These are phyloP conservation scores for Tipula vernalis DNA, from an alignment of 2,888 invertebrate genomes.

Conservation along the genomic window DNA sequence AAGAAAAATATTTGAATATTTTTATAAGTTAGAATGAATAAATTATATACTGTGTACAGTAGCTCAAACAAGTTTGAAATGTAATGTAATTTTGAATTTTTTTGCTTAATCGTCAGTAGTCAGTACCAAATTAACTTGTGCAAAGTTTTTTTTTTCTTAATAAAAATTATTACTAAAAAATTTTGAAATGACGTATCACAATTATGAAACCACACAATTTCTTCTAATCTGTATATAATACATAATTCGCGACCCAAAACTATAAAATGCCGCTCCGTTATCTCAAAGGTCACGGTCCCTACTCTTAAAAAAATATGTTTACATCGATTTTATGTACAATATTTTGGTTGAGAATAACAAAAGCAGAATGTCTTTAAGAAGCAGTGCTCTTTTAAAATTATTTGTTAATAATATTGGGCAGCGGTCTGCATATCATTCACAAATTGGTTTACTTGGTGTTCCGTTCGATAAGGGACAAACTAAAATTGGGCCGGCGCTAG, in stretches of 20 bases:
- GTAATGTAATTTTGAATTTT: too few species aligned
- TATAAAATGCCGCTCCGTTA: neutral
- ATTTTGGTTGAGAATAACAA: neutral
- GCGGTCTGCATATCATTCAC: neutral
- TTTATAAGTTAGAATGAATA: neutral
- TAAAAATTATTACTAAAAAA: too few species aligned
- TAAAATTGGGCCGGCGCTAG: constrained; percentile 57
- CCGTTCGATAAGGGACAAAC: constrained; percentile 65
- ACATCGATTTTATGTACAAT: neutral
- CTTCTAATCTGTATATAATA: neutral
- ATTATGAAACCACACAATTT: neutral
- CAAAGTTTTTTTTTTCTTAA: too few species aligned
- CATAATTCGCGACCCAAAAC: neutral
- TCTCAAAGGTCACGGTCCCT: neutral
- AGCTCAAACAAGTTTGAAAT: neutral
- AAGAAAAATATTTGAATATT: too few species aligned
- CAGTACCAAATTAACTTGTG: too few species aligned
- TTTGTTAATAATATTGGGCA: neutral
- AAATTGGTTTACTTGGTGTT: constrained; percentile 64
- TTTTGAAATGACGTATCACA: too few species aligned
- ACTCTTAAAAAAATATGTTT: neutral
- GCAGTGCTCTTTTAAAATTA: neutral
- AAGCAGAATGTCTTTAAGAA: neutral
- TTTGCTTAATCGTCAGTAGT: too few species aligned
- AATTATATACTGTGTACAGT: neutral